These are phyloP conservation scores for Acanthosepion pharaonis DNA, from an alignment of 2,888 invertebrate species.

Conservation along the genomic window DNA sequence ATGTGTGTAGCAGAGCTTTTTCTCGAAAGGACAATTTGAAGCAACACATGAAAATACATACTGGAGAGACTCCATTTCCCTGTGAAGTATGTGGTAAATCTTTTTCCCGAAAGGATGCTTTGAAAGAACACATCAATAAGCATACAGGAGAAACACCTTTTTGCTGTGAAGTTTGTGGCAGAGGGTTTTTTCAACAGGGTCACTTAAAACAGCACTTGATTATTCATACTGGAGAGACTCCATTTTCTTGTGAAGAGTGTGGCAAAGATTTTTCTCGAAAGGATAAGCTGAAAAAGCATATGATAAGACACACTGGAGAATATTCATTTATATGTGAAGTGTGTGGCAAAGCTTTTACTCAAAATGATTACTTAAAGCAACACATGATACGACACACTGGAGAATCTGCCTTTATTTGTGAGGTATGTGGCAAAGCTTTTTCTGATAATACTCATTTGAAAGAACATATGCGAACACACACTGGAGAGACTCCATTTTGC, in stretches of 20 bases:
- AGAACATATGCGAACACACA: constrained; percentile 24
- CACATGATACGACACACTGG: constrained; percentile 14
- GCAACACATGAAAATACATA: background rate
- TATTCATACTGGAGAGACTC: constrained; percentile 36
- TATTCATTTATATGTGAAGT: background rate
- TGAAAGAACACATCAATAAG: background rate
- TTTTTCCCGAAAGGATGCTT: background rate
- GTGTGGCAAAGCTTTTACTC: background rate
- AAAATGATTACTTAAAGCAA: background rate
- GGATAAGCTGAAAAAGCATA: constrained; percentile 1
- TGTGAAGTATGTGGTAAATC: constrained; percentile 18
- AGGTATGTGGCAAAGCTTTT: background rate
- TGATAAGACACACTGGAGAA: background rate
- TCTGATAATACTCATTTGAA: constrained; percentile 10
- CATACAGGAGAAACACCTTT: constrained; percentile 40
- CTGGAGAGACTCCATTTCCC: background rate
- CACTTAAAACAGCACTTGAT: background rate
- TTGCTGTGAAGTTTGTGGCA: constrained; percentile 38
- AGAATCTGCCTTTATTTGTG: background rate
- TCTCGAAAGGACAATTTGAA: background rate
- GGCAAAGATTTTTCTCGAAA: constrained; percentile 6
- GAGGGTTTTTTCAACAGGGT: background rate
- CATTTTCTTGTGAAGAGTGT: constrained; percentile 39
- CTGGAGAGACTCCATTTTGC: constrained; percentile 14
- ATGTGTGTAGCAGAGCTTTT: constrained; percentile 10